Conservation (phyloP, 2,888 invertebrate species). For the Mythimna albipuncta region DNA sequence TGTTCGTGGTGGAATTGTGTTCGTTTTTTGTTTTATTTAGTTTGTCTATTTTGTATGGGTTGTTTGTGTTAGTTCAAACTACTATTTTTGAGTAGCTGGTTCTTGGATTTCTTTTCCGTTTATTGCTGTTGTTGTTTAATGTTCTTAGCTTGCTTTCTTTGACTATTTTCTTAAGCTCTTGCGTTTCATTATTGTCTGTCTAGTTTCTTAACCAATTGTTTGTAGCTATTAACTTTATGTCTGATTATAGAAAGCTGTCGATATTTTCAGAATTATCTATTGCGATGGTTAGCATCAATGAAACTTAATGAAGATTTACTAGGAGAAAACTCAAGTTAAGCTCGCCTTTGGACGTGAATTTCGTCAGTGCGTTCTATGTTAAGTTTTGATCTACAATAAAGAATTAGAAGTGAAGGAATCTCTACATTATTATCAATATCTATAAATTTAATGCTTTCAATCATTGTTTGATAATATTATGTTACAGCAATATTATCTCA, state of each 20-base stretch:
- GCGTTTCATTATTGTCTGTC: not conserved
- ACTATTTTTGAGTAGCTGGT: slow-evolving; percentile 1
- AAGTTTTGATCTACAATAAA: too few relatives aligned
- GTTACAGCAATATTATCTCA: not conserved
- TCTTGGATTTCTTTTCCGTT: slow-evolving; percentile 1
- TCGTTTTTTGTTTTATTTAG: slow-evolving; percentile 11
- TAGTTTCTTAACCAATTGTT: not conserved
- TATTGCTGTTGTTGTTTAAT: slow-evolving; percentile 11
- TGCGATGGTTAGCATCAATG: too few relatives aligned
- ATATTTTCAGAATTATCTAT: not conserved
- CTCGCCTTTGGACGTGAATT: too few relatives aligned
- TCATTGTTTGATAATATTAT: not conserved
- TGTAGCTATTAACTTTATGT: not conserved
- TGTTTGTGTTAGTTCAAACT: slow-evolving; percentile 13
- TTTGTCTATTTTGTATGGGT: slow-evolving; percentile 6
- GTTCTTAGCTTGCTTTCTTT: slow-evolving; percentile 4
- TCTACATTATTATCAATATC: not conserved
- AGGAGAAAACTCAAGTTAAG: too few relatives aligned
- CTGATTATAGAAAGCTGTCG: not conserved
- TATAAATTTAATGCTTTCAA: not conserved
- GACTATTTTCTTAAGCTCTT: not conserved
- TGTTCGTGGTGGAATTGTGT: slow-evolving; percentile 7
- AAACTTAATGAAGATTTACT: not conserved
- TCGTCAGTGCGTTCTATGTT: too few relatives aligned
- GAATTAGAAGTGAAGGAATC: not conserved